phyloP scores from a whole-genome alignment of 2,888 invertebrate genomes.

The Punctoribates punctum region DNA sequence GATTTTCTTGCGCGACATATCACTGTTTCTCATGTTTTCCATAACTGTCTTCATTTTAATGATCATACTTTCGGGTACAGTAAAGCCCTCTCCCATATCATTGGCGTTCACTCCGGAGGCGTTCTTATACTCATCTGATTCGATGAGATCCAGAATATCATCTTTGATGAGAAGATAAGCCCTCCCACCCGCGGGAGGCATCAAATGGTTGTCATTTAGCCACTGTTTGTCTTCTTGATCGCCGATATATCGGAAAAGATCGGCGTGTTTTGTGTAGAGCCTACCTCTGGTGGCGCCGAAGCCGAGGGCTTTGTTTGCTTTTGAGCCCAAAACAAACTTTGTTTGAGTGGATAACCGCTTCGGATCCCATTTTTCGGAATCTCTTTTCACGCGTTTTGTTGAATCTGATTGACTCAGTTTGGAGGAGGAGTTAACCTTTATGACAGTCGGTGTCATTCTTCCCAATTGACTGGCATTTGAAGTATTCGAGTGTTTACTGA shows the following conservation, averaged over 20 bases:
- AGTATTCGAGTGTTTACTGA: background rate
- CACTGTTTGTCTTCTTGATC: slow-evolving; percentile 77
- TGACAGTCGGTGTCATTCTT: background rate
- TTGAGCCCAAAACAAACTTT: slow-evolving; percentile 72
- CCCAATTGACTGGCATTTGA: background rate
- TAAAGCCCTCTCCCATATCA: slow-evolving; percentile 67
- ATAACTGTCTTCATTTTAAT: slow-evolving; percentile 69
- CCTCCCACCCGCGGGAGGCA: slow-evolving; percentile 73
- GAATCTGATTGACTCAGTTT: slow-evolving; percentile 3
- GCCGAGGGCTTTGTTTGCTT: slow-evolving; percentile 62
- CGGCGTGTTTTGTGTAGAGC: slow-evolving; percentile 71
- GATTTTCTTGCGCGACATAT: slow-evolving; percentile 7
- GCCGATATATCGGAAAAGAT: slow-evolving; percentile 68
- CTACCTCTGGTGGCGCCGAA: slow-evolving; percentile 71
- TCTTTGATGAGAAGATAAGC: slow-evolving; percentile 73
- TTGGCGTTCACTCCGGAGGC: slow-evolving; percentile 53
- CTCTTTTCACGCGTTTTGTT: slow-evolving; percentile 47
- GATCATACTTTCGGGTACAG: slow-evolving; percentile 69
- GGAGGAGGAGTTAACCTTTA: background rate
- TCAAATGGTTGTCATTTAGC: slow-evolving; percentile 70
- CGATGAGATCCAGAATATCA: slow-evolving; percentile 70
- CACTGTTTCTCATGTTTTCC: slow-evolving; percentile 38
- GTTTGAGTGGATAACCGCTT: slow-evolving; percentile 67
- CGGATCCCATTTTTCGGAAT: slow-evolving; percentile 66
- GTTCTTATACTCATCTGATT: slow-evolving; percentile 65